phyloP scores from a whole-genome alignment of 2,113 vertebrate genomes.

The Castor canadensis region DNA sequence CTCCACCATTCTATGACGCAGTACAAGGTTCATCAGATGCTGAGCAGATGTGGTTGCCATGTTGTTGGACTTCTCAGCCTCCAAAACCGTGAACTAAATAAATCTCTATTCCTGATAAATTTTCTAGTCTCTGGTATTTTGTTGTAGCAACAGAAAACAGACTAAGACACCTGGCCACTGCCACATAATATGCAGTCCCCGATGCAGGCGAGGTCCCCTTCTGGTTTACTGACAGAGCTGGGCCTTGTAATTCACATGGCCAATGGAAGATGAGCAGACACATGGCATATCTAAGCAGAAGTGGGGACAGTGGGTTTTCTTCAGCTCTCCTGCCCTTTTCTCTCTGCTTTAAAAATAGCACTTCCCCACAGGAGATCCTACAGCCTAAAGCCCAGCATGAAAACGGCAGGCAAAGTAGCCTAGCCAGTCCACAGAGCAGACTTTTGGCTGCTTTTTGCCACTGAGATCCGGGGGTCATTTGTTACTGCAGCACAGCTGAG shows the following conservation, averaged over 20 bases:
- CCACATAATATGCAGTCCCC: accelerated
- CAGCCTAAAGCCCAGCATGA: no score
- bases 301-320: neutral
- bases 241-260: neutral
- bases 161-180: no score
- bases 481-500: neutral
- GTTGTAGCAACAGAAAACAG: neutral
- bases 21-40: accelerated
- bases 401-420: neutral
- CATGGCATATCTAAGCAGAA: accelerated
- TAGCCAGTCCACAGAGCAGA: accelerated
- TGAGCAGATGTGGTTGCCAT: accelerated
- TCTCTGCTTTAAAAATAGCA: neutral
- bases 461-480: neutral
- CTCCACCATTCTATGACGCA: no score
- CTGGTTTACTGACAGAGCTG: accelerated
- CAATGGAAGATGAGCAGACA: accelerated
- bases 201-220: accelerated
- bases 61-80: neutral
- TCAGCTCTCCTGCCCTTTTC: neutral
- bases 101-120: neutral
- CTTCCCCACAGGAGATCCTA: accelerated
- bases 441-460: accelerated
- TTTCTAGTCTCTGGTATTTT: neutral
- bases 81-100: neutral